Evolutionary conservation across 30 jellyfish, hydroid and myxozoan species (phyloP).

Genomic region (Aurelia sp.): DNA sequence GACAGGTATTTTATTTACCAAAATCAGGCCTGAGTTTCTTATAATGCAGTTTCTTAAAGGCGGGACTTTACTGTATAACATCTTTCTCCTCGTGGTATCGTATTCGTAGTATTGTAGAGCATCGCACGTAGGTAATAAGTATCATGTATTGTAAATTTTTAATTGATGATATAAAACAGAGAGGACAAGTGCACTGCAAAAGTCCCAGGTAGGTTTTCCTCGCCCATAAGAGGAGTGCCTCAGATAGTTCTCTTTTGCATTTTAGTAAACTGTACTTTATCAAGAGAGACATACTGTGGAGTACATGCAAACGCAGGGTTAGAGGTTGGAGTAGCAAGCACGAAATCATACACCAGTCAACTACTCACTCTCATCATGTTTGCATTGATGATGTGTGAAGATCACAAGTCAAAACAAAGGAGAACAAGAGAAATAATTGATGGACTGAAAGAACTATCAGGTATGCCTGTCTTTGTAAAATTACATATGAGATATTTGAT

Average conservation of each 20-base stretch:
- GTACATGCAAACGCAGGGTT: constrained; percentile 89
- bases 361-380: constrained; percentile 80
- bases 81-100: too few relatives aligned
- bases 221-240: not conserved
- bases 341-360: constrained; percentile 94
- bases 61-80: too few relatives aligned
- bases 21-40: too few relatives aligned
- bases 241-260: constrained; percentile 22
- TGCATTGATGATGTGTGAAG: constrained; percentile 89
- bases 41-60: too few relatives aligned
- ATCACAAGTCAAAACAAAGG: constrained; percentile 56
- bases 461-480: not conserved
- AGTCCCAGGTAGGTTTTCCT: too few relatives aligned
- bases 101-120: too few relatives aligned
- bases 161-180: too few relatives aligned
- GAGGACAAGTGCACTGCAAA: too few relatives aligned
- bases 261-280: constrained; percentile 77
- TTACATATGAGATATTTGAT: too few relatives aligned
- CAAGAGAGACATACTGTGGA: constrained; percentile 88
- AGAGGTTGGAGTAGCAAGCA: constrained; percentile 96
- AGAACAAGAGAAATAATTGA: constrained; percentile 71
- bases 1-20: too few relatives aligned
- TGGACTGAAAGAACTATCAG: constrained; percentile 81
- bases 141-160: too few relatives aligned
- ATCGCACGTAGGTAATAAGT: too few relatives aligned